A percentile compares a stretch with the other conserved stretches of the same genome.
Conservation (phyloP, 2,797 vertebrate species). For the Threskiornis aethiopicus region DNA sequence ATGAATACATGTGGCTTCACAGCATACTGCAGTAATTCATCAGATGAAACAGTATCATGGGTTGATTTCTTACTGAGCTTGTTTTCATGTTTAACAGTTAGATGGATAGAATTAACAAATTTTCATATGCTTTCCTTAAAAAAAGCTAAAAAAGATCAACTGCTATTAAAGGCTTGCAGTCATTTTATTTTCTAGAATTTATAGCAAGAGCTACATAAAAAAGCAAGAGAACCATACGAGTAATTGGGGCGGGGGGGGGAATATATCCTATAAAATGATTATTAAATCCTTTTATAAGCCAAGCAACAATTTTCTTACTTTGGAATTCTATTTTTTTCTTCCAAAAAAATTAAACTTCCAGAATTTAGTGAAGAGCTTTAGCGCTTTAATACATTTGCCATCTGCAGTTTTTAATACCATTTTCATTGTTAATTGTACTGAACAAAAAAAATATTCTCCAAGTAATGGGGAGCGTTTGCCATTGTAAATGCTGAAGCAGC, state of each 20-base stretch:
- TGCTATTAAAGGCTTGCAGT: neutral
- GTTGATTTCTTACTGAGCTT: neutral
- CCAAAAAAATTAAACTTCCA: too few relatives aligned
- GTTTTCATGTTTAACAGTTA: neutral
- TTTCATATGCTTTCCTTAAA: neutral
- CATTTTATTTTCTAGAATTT: neutral
- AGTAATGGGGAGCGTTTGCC: constrained; percentile 2
- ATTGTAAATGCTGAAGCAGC: constrained; percentile 30
- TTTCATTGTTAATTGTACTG: neutral
- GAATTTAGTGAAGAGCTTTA: neutral
- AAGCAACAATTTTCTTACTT: neutral
- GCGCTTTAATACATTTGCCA: rapidly evolving
- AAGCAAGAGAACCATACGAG: neutral
- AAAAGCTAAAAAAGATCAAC: neutral
- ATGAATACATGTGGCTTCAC: neutral
- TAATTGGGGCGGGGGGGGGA: rapidly evolving
- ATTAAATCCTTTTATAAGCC: neutral
- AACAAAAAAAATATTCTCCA: neutral
- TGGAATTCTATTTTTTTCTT: neutral
- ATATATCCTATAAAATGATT: neutral
- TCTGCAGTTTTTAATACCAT: rapidly evolving
- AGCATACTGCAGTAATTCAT: neutral
- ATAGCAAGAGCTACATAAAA: neutral
- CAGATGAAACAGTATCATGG: rapidly evolving
- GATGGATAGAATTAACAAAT: neutral